Conservation (phyloP, 2,113 vertebrate species). For the Tylochromis polylepis region DNA sequence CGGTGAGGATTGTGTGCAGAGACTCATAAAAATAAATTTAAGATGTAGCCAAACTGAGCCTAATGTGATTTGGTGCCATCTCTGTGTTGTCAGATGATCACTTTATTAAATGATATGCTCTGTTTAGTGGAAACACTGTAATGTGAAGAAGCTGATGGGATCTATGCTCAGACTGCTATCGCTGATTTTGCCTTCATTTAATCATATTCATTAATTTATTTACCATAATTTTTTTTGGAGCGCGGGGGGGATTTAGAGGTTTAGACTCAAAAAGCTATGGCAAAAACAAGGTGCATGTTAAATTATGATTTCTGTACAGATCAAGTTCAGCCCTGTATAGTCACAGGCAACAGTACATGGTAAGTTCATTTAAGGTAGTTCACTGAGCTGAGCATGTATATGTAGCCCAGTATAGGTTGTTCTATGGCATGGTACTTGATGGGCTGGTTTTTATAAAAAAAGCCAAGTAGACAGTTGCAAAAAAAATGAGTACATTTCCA, state of each 20-base stretch:
- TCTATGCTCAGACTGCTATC: neutral
- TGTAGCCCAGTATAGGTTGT: neutral
- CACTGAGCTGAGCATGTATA: neutral
- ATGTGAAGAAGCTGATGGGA: neutral
- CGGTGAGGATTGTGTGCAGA: neutral
- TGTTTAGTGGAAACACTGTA: constrained; percentile 11
- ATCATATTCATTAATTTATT: neutral
- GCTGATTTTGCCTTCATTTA: neutral
- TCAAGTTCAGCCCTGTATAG: neutral
- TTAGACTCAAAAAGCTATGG: neutral
- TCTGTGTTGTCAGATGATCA: constrained; percentile 17
- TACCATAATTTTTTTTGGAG: neutral
- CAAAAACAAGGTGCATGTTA: neutral
- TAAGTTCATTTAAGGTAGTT: neutral
- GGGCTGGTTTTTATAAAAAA: neutral
- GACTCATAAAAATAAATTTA: constrained; percentile 12
- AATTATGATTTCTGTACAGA: neutral
- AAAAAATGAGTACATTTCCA: neutral
- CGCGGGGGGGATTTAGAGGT: neutral
- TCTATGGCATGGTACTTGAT: neutral
- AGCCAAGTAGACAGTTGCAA: neutral
- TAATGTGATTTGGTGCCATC: neutral
- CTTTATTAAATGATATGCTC: constrained; percentile 34
- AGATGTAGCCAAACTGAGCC: neutral
- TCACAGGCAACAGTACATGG: neutral